Percentiles rank a stretch among this genome's conserved stretches.
These are phyloP conservation scores for Cherax destructor DNA, from an alignment of 1,140 invertebrate species.

Conservation along the genomic window DNA sequence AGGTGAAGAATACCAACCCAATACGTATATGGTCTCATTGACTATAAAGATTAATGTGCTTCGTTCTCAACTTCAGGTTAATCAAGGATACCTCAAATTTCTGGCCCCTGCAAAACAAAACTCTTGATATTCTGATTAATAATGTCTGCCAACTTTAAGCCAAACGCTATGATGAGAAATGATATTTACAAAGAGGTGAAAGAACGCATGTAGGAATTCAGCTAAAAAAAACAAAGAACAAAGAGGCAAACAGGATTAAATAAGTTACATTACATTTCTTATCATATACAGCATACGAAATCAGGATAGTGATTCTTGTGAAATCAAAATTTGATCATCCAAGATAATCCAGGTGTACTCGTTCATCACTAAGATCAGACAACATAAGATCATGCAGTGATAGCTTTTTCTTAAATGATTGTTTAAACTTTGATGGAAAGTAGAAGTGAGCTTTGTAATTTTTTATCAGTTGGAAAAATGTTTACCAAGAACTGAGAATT, in stretches of 20 bases:
- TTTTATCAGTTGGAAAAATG: background rate
- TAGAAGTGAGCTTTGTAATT: slow-evolving; percentile 10
- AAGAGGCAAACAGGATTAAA: background rate
- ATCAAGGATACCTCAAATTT: background rate
- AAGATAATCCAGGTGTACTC: background rate
- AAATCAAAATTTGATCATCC: background rate
- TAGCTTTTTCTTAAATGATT: background rate
- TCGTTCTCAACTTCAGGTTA: no score
- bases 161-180: no score
- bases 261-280: background rate
- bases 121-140: no score
- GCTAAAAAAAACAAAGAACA: background rate
- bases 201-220: background rate
- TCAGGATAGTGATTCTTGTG: background rate
- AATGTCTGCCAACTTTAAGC: no score
- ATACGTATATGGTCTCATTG: background rate
- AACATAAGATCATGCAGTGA: background rate
- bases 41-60: background rate
- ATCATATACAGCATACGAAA: background rate
- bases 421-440: background rate
- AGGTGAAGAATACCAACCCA: background rate
- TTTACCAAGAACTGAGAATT: background rate
- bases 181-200: background rate
- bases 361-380: background rate
- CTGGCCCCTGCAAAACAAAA: background rate